These are phyloP conservation scores for Helogale parvula DNA, from an alignment of 2,113 vertebrate genomes.

Conservation along the genomic window DNA sequence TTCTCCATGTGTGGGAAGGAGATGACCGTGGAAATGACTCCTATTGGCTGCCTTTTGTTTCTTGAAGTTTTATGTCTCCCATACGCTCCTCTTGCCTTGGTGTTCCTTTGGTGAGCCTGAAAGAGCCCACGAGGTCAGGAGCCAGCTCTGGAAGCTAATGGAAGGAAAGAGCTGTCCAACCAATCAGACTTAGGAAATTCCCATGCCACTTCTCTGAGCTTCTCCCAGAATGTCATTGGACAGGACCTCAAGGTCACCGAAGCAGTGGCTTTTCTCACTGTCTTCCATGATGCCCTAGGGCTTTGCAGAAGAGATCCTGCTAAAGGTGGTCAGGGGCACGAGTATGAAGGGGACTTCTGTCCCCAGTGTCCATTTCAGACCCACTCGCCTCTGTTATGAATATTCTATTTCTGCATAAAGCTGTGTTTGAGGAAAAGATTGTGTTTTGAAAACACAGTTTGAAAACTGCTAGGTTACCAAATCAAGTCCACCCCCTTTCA, in stretches of 20 bases:
- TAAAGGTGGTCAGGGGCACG: not conserved
- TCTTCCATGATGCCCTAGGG: fast-evolving
- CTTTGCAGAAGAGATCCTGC: not conserved
- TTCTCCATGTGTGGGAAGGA: not conserved
- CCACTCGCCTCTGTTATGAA: not conserved
- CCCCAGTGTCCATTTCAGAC: no score
- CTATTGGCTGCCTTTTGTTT: not conserved
- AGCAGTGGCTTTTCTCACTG: not conserved
- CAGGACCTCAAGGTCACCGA: not conserved
- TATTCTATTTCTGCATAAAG: not conserved
- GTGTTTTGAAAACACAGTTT: not conserved
- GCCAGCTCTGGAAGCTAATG: not conserved
- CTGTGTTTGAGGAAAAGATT: not conserved
- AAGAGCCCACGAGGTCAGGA: not conserved
- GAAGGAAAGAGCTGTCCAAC: slow-evolving; percentile 12
- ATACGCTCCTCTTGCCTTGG: not conserved
- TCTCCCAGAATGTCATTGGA: not conserved
- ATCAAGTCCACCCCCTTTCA: not conserved
- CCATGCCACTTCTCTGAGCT: not conserved
- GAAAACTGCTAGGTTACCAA: not conserved
- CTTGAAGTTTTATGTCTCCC: not conserved
- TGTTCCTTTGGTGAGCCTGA: not conserved
- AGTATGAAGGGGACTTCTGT: not conserved
- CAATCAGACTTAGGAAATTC: not conserved
- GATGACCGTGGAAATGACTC: not conserved